Evolutionary conservation across 2,888 invertebrate species (phyloP), one percentile per base, ranked within the genome.

Genomic region (Eupithecia subfuscata): DNA sequence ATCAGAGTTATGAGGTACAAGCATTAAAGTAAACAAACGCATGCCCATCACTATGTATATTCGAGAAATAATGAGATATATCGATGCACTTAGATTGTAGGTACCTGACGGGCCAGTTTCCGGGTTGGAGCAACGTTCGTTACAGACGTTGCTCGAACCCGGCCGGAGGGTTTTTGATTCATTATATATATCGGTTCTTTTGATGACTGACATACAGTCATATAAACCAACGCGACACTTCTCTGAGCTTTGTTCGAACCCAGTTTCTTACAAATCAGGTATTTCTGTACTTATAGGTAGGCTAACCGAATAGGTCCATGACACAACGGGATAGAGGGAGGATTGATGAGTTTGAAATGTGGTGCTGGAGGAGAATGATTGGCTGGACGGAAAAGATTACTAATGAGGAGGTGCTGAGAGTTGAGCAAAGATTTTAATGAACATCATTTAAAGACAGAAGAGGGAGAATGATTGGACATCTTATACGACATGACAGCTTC

Each of bases 211-310:
- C 63, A 63, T 14, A 63, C 30, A 30, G 60, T 60, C 25, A 25
- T 60, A 48, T 48, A 48, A 48, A 25, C 63, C 63, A 63, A 63
- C 30, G 30, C 30, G 63, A 63, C 30, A 30, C 63, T 30, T 63
- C 14, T 63, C 25, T 63, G 14, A 52, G n/a, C 18, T n/a, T 52
- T n/a, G 48, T 48, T 48, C 8, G 7, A 52, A 52, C 18, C 18
- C 52, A 9, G n/a, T 52, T 52, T 14, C n/a, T 8, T 6, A 16
- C 30, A 16, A n/a, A 1, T n/a, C 5, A 52, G 18, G n/a, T n/a
- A n/a, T 52, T 52, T n/a, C n/a, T 52, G n/a, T 2, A 52, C n/a
- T 11, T 52, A 3, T n/a, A 9, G 9, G 12, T 22, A 22, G 12
- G 7, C 7, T 22, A 5, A 22, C 11, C 11, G 11, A 56, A 56